These are phyloP conservation scores for Chrysochloris asiatica DNA, from an alignment of 2,113 vertebrate genomes.

Conservation along the genomic window DNA sequence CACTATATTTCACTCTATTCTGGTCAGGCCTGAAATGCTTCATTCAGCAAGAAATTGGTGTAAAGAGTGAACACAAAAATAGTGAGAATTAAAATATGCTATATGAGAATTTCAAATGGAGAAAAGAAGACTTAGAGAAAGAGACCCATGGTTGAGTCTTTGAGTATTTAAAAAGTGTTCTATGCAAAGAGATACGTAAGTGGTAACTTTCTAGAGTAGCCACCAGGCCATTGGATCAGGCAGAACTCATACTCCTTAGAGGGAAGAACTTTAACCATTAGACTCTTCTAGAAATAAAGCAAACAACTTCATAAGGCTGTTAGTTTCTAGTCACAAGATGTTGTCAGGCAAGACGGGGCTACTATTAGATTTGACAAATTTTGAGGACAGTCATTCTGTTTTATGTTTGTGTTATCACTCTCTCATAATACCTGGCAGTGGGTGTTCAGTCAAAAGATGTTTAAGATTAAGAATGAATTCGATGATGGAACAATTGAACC, in stretches of 20 bases:
- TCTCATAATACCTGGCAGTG: too few relatives aligned
- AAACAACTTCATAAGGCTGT: background rate
- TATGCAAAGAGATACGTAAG: rapidly evolving
- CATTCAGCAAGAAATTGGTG: background rate
- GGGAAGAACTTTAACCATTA: background rate
- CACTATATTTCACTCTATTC: rapidly evolving
- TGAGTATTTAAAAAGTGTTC: background rate
- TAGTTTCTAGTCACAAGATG: background rate
- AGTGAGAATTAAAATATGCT: background rate
- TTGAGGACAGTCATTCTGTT: background rate
- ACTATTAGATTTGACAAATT: background rate
- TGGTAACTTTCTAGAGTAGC: rapidly evolving
- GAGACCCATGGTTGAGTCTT: background rate
- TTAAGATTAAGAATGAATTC: background rate
- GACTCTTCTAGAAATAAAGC: background rate
- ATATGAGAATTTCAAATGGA: background rate
- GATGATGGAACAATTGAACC: background rate
- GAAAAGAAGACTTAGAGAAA: background rate
- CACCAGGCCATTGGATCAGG: rapidly evolving
- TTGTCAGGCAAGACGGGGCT: background rate
- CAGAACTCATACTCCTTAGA: background rate
- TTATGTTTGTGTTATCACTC: background rate
- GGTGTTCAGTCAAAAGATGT: background rate
- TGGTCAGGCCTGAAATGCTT: background rate
- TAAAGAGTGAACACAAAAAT: background rate